These are phyloP conservation scores for Subanguina moxae DNA, from an alignment of 1,140 invertebrate species.

Conservation along the genomic window DNA sequence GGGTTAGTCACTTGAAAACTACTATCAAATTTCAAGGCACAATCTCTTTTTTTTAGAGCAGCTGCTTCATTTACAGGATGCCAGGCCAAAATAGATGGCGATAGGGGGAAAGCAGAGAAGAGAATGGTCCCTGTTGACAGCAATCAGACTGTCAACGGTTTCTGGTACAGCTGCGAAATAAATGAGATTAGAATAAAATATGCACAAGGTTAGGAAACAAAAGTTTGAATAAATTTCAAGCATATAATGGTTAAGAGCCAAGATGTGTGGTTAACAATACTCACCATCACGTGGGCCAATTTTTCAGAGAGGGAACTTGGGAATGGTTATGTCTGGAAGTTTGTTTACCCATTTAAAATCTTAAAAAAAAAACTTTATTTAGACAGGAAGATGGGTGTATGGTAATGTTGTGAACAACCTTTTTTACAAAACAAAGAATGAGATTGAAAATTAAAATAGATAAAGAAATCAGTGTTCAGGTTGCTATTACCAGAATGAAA, in stretches of 20 bases:
- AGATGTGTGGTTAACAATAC: constrained; percentile 44
- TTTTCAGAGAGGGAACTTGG: constrained; percentile 53
- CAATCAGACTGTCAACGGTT: constrained; percentile 50
- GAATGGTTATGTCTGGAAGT: constrained; percentile 55
- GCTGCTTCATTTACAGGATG: constrained; percentile 46
- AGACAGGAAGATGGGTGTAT: constrained; percentile 54
- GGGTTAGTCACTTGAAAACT: constrained; percentile 22
- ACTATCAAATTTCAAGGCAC: constrained; percentile 6
- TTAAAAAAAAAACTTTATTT: no score
- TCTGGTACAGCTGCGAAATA: constrained; percentile 50
- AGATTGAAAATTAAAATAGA: no score
- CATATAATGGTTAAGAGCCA: constrained; percentile 39
- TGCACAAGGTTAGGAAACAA: constrained; percentile 43
- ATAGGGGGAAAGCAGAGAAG: background rate
- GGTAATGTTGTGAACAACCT: constrained; percentile 26
- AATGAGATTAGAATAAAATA: constrained; percentile 43
- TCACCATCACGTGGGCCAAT: constrained; percentile 46
- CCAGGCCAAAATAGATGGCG: constrained; percentile 10
- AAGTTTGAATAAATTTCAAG: constrained; percentile 8
- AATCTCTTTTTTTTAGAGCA: constrained; percentile 30
- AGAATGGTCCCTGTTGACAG: constrained; percentile 30
- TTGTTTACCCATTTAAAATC: no score
- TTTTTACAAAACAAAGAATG: no score
- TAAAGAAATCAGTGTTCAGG: constrained; percentile 26
- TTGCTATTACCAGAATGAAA: constrained; percentile 58